A percentile compares a stretch with the other conserved stretches of the same genome.
Conservation (phyloP, 2,888 invertebrate genomes). For the Teleiodes luculella region DNA sequence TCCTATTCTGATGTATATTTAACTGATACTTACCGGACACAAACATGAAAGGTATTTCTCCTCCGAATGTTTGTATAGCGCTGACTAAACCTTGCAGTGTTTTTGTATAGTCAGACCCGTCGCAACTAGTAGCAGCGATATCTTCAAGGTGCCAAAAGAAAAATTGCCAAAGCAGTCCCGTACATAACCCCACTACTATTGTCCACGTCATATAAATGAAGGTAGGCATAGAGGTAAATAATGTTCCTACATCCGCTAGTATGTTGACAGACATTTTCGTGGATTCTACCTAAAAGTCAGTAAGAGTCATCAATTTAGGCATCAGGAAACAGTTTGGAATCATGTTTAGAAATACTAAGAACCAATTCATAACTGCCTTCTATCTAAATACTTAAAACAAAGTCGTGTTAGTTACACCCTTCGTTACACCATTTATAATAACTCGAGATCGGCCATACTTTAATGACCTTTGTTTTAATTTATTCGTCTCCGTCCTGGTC, state of each 20-base stretch:
- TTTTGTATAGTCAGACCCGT: constrained; percentile 79
- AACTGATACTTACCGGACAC: constrained; percentile 80
- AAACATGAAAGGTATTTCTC: constrained; percentile 93
- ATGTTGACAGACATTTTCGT: constrained; percentile 83
- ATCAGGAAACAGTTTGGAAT: too few species aligned
- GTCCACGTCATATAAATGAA: constrained; percentile 89
- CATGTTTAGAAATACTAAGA: too few species aligned
- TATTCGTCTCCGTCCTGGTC: too few species aligned
- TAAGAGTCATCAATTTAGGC: too few species aligned
- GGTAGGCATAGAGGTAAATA: constrained; percentile 83
- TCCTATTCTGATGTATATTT: too few species aligned
- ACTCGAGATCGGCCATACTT: too few species aligned
- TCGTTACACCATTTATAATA: too few species aligned
- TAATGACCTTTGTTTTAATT: too few species aligned
- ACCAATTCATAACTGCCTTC: too few species aligned
- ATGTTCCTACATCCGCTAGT: constrained; percentile 81
- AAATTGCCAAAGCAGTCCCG: constrained; percentile 92
- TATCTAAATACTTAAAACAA: too few species aligned
- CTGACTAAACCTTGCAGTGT: constrained; percentile 86
- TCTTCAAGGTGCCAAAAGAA: constrained; percentile 91
- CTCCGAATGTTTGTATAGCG: constrained; percentile 88
- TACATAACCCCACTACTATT: constrained; percentile 88
- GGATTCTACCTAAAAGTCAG: constrained; percentile 77
- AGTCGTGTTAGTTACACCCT: too few species aligned
- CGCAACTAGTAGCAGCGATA: constrained; percentile 72